Percentiles rank a stretch among this genome's conserved stretches.
Conservation (phyloP, 2,797 vertebrate species). For the Todus mexicanus region DNA sequence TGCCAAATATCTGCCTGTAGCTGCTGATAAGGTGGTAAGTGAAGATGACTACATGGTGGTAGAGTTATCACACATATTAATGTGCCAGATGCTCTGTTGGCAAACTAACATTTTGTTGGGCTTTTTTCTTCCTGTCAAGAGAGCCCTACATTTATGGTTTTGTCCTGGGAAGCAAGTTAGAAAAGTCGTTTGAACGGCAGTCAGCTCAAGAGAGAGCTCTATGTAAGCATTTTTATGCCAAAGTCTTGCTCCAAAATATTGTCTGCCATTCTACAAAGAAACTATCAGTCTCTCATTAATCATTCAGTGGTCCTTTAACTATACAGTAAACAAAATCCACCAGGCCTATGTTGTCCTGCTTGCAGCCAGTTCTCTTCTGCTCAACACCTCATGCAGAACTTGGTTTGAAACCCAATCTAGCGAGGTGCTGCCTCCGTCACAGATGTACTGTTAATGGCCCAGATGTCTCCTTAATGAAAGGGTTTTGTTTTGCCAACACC, state of each 20-base stretch:
- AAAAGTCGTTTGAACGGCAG: neutral
- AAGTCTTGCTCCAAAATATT: neutral
- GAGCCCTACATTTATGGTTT: neutral
- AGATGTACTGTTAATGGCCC: neutral
- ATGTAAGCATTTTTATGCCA: neutral
- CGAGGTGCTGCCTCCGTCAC: neutral
- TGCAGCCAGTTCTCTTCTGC: conserved; percentile 16
- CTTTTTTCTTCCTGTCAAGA: neutral
- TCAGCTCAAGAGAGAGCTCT: neutral
- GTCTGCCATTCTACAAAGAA: neutral
- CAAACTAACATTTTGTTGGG: neutral
- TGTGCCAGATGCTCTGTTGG: neutral
- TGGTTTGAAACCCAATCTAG: conserved; percentile 51
- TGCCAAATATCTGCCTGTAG: neutral
- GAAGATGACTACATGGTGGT: neutral
- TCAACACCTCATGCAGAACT: conserved; percentile 42
- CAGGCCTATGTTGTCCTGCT: conserved; percentile 9
- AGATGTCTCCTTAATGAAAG: neutral
- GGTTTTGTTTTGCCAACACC: conserved; percentile 15
- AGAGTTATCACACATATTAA: neutral
- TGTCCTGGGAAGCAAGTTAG: neutral
- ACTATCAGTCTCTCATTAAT: conserved; percentile 14
- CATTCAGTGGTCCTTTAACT: neutral
- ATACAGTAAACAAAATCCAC: conserved; percentile 7
- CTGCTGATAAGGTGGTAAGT: neutral